Base-by-base conservation (phyloP, 2,797 vertebrate species). In the Aphelocoma californica region DNA sequence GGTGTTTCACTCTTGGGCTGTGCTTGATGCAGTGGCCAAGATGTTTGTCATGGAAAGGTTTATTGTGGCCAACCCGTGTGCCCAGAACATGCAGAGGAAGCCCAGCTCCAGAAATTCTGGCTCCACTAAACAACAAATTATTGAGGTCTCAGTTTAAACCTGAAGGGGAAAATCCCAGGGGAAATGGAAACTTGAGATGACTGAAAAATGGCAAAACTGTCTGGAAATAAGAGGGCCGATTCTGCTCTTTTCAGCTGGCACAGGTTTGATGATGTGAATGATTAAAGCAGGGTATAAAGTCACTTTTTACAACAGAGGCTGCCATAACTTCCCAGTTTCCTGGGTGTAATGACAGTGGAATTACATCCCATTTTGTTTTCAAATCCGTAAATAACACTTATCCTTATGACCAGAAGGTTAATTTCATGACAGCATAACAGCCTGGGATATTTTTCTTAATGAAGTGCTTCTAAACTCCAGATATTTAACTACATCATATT, bases 401-500 rank as follows among this genome's bases (percentile, higher is more conserved):
- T 88, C 61, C 80, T 78, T 53, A 54, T 70, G 91, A 79, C 85
- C 71, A 56, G 82, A 72, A 96, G 92, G 87, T 95, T 93, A 91
- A 88, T 94, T 95, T 90, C 64, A 36, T 86, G 91, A 90, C 92
- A 92, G 50, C 64, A 7, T 88, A 93, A 90, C 81, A 92, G 85
- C 91, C 77, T 88, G 45, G 88, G 91, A 79, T 95, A 60, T 94
- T 93, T 79, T 83, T 93, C 90, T 90, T 94, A 97, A 97, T 95
- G 91, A 93, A 94, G 81, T 73, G 88, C 92, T 95, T 66, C 94
- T 92, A 95, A 95, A 92, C 80, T 81, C 82, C 26, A 80, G 88
- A 86, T 96, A 97, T 92, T 95, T 96, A 95, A 90, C 92, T 79
- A 32, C 85, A 90, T 86, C 90, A 81, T 92, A 93, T 93, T 96